Evolutionary conservation across 2,888 invertebrate genomes (phyloP), one percentile per base, ranked within the genome.

Genomic region (Hirtodrosophila cameraria): DNA sequence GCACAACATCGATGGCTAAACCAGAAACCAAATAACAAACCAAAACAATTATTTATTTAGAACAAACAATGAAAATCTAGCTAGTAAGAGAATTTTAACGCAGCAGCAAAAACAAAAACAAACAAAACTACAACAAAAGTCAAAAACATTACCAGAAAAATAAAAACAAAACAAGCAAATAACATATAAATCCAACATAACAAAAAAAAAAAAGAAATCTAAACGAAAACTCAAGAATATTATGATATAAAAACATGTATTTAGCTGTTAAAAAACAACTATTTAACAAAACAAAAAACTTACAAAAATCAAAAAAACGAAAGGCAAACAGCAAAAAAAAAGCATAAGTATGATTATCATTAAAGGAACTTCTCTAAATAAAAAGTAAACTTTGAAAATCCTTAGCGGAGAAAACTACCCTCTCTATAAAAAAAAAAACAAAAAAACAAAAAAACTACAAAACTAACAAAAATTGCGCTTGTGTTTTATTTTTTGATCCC

Each of bases 351-450:
- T 86, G 81, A 83, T 83, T 82, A 86, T 78, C 83, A 83, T 83
- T 83, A 81, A 83, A 81, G 74, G 81, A 86, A 83, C 86, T 86
- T 83, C 86, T 83, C 76, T 81, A 74, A 83, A 83, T 86, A 83
- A 82, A n/a, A 86, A 86, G 84, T 83, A 83, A 83, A 83, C 83
- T 86, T 83, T 86, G 74, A 80, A 82, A 82, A 86, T 81, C 83
- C 78, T 83, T 83, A 83, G 86, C 76, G 86, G 81, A 86, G 74
- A 83, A 78, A 78, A 67, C 81, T 86, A 80, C 83, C 83, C 81
- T 76, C 84, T 81, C 81, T 86, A 69, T 70, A 79, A 82, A 83
- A 77, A 75, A 77, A 77, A 70, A 67, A 65, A 46, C 42, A 62
- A 70, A 74, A 66, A n/a, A n/a, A n/a, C n/a, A n/a, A n/a, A n/a